Base-by-base conservation (phyloP, 2,113 vertebrate species). In the Corythornis cristatus region DNA sequence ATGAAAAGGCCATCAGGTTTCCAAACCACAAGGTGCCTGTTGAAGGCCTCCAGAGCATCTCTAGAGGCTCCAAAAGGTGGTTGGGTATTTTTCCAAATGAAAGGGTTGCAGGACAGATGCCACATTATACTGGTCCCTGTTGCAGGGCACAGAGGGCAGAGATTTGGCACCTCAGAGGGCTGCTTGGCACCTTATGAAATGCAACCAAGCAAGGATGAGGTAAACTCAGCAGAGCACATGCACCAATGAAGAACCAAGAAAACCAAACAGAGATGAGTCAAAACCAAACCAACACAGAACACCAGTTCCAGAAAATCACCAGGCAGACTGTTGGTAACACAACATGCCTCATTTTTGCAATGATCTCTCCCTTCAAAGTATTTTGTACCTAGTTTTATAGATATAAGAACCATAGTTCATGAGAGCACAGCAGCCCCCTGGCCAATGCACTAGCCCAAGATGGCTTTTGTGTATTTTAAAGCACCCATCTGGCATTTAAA, bases 121-220 rank as follows among this genome's bases (percentile, higher is more conserved):
- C 31, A 53, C 15, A 1, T 2, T 3, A 4, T 6, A 3, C 26
- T 17, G 35, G 13, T 7, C 40, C 15, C 46, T 4, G 0, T 4
- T 54, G 33, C 60, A 42, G 28, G 29, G 31, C 25, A 22, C 15
- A 3, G 8, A 17, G 26, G 33, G 29, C 28, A 46, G 16, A 37
- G 23, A 4, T 19, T 7, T 76, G 50, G 56, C 56, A 33, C 19
- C 37, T 73, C 37, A 37, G 17, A 28, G 31, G 43, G 43, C 40
- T 78, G 43, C 76, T 65, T 51, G 66, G 45, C 45, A 81, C 33
- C 21, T 74, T 23, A 29, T 0, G 1, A 58, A 6, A 14, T 74
- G 51, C 45, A 51, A 2, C 50, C 9, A 43, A 75, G 28, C 21
- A 40, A 77, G 29, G 64, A 33, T 0, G 2, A 83, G 28, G 5